A percentile compares a stretch with the other conserved stretches of the same genome.
Conservation (phyloP, 1,140 invertebrate species). For the Platorchestia sp. region DNA sequence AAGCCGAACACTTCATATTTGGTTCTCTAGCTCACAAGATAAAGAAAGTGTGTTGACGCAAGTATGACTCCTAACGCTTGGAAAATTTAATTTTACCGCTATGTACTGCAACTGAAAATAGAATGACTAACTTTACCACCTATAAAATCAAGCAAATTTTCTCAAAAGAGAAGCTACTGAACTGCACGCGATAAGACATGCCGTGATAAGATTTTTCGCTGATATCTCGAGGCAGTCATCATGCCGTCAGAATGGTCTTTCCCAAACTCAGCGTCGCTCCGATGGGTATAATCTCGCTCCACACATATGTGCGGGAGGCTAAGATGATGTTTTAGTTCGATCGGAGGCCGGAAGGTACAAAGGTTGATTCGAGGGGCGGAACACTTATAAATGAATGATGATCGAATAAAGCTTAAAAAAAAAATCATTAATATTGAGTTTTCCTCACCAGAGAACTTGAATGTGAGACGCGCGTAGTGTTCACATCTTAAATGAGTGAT, state of each 20-base stretch:
- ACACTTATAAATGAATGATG: too few species aligned
- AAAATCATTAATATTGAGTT: too few species aligned
- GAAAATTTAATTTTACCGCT: background rate
- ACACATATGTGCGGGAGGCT: background rate
- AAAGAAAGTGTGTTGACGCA: background rate
- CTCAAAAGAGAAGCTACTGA: background rate
- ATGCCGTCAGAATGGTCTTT: background rate
- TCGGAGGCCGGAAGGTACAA: too few species aligned
- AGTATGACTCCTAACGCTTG: background rate
- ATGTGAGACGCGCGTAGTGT: too few species aligned
- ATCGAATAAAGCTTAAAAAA: too few species aligned
- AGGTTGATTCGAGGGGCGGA: too few species aligned
- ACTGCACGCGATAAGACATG: background rate
- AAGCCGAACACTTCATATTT: background rate
- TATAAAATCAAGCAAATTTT: background rate
- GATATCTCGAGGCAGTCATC: background rate
- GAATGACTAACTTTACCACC: background rate
- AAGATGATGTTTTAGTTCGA: too few species aligned
- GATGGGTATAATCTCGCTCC: background rate
- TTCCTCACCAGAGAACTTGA: too few species aligned
- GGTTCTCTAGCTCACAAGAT: background rate
- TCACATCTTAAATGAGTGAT: too few species aligned
- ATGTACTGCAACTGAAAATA: background rate
- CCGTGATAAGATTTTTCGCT: background rate
- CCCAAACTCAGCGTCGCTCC: background rate